A percentile compares a stretch with the other conserved stretches of the same genome.
phyloP scores from a whole-genome alignment of 1,140 invertebrate genomes.

The Cydia amplana region DNA sequence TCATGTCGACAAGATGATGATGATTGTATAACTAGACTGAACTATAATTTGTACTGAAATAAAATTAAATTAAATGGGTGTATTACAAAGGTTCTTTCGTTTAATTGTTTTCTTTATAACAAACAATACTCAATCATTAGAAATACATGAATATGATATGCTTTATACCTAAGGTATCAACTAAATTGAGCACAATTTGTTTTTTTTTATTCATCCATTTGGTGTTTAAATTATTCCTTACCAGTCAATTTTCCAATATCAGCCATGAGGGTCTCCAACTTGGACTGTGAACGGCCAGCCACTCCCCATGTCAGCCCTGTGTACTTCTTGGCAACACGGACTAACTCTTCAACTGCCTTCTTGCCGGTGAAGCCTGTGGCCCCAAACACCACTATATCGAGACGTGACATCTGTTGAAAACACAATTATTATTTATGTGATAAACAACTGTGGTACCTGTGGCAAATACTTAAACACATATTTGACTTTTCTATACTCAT shows the following conservation, averaged over 20 bases:
- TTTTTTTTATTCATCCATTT: too few species aligned
- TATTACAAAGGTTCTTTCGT: background rate
- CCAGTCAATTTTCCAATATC: slow-evolving; percentile 81
- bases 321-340: slow-evolving; percentile 51
- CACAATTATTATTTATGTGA: background rate
- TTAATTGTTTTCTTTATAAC: background rate
- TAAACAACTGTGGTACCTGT: too few species aligned
- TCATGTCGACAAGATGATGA: too few species aligned
- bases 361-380: slow-evolving; percentile 75
- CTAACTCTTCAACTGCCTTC: slow-evolving; percentile 56
- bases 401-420: slow-evolving; percentile 32
- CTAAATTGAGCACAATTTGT: too few species aligned
- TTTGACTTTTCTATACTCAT: background rate
- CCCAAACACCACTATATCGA: slow-evolving; percentile 51
- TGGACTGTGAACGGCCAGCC: slow-evolving; percentile 80
- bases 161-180: too few species aligned
- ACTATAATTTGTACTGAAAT: background rate
- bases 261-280: slow-evolving; percentile 84
- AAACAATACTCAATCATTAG: too few species aligned
- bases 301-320: slow-evolving; percentile 65
- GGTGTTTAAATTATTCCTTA: slow-evolving; percentile 40
- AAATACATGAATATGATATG: too few species aligned
- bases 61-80: background rate
- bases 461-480: background rate
- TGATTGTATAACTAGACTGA: background rate